These are phyloP conservation scores for Hemicordylus capensis DNA, from an alignment of 2,113 vertebrate species.

Conservation along the genomic window DNA sequence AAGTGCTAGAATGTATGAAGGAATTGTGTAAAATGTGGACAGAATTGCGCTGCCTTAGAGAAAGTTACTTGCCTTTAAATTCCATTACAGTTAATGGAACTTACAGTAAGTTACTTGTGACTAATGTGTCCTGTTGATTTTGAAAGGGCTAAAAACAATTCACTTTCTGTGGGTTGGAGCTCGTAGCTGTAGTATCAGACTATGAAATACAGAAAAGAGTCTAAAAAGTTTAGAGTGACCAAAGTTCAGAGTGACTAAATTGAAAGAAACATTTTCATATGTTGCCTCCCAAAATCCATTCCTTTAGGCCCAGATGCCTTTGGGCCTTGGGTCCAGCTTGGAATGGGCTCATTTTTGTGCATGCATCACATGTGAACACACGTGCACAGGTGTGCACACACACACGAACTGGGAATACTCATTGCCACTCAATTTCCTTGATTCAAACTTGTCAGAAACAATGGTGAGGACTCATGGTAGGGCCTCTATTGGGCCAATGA, in stretches of 20 bases:
- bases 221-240: neutral
- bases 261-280: neutral
- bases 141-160: neutral
- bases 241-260: neutral
- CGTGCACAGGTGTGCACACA: too few relatives aligned
- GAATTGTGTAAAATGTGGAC: neutral
- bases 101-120: neutral
- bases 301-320: neutral
- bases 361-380: too few relatives aligned
- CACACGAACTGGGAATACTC: too few relatives aligned
- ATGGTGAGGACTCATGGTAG: neutral
- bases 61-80: neutral
- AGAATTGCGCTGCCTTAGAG: neutral
- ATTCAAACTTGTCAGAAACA: neutral
- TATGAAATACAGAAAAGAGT: neutral
- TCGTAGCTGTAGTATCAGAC: neutral
- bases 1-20: neutral
- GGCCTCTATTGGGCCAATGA: too few relatives aligned
- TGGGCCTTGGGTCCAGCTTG: neutral
- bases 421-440: too few relatives aligned
- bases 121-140: neutral
- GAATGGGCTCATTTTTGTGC: neutral
- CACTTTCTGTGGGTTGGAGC: neutral
- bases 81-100: neutral
- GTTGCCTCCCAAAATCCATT: too few relatives aligned